A percentile compares a stretch with the other conserved stretches of the same genome.
Evolutionary conservation across 2,888 invertebrate species (phyloP).

Genomic region (Oasisia sp.): DNA sequence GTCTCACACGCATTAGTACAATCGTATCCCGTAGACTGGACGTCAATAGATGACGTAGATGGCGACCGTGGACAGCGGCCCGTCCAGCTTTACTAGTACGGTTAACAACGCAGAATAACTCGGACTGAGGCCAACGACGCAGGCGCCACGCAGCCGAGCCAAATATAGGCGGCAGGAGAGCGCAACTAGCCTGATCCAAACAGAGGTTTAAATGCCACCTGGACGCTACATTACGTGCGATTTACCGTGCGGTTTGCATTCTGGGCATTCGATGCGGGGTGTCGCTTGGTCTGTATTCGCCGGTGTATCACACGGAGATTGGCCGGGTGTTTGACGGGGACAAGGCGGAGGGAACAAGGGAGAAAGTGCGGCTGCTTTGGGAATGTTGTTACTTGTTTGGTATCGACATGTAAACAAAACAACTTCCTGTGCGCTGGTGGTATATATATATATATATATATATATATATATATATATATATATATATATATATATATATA

Average conservation of each 20-base stretch:
- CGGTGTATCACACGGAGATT: too few relatives aligned
- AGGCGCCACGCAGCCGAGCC: not conserved
- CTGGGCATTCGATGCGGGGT: not conserved
- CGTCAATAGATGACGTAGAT: not conserved
- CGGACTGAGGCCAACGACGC: not conserved
- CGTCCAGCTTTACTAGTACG: not conserved
- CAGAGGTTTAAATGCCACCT: not conserved
- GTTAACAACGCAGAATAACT: not conserved
- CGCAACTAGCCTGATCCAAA: not conserved
- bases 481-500: too few relatives aligned
- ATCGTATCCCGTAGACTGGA: not conserved
- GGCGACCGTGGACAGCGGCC: not conserved
- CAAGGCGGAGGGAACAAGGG: too few relatives aligned
- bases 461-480: too few relatives aligned
- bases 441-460: too few relatives aligned
- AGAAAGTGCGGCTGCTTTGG: too few relatives aligned
- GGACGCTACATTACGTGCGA: not conserved
- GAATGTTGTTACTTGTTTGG: too few relatives aligned
- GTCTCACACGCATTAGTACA: not conserved
- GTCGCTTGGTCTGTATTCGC: not conserved
- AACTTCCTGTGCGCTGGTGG: too few relatives aligned
- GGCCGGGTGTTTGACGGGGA: too few relatives aligned
- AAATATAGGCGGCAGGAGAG: not conserved
- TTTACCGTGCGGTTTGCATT: slow-evolving; percentile 6
- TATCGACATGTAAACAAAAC: too few relatives aligned